These are phyloP conservation scores for Pissodes strobi DNA, from an alignment of 1,140 invertebrate species.

Conservation along the genomic window DNA sequence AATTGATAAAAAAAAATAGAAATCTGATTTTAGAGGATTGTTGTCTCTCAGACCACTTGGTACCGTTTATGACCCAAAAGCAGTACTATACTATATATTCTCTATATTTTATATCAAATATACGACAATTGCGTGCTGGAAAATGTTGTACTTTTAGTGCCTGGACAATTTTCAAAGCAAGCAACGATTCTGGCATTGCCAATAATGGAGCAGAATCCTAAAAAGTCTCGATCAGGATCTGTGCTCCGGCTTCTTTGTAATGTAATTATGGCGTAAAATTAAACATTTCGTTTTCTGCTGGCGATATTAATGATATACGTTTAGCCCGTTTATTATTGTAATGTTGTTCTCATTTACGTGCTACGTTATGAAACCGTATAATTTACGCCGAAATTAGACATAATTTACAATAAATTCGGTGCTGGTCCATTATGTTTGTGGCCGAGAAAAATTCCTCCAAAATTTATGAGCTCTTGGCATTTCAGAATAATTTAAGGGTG, in stretches of 20 bases:
- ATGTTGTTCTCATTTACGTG: conserved; percentile 31
- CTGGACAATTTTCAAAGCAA: too few species aligned
- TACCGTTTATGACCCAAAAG: too few species aligned
- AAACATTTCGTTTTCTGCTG: conserved; percentile 22
- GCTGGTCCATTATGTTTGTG: conserved; percentile 25
- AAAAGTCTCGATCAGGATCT: not conserved
- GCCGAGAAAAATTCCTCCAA: conserved; percentile 19
- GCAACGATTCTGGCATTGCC: too few species aligned
- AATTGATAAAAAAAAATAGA: too few species aligned
- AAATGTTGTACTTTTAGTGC: too few species aligned
- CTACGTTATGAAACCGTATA: conserved; percentile 23
- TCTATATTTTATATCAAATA: too few species aligned
- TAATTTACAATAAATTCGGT: conserved; percentile 33
- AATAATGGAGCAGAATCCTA: too few species aligned
- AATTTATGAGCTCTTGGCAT: conserved; percentile 21
- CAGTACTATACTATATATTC: too few species aligned
- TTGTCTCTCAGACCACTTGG: too few species aligned
- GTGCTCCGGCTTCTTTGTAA: not conserved
- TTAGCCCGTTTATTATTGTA: conserved; percentile 31
- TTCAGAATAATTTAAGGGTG: conserved; percentile 19
- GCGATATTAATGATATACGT: conserved; percentile 32
- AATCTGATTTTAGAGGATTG: too few species aligned
- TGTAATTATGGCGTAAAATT: conserved; percentile 15
- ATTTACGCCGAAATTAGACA: conserved; percentile 22
- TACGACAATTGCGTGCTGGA: too few species aligned